phyloP scores from a whole-genome alignment of 37 sponge, comb jelly and placozoan genomes.

The Geodia barretti region DNA sequence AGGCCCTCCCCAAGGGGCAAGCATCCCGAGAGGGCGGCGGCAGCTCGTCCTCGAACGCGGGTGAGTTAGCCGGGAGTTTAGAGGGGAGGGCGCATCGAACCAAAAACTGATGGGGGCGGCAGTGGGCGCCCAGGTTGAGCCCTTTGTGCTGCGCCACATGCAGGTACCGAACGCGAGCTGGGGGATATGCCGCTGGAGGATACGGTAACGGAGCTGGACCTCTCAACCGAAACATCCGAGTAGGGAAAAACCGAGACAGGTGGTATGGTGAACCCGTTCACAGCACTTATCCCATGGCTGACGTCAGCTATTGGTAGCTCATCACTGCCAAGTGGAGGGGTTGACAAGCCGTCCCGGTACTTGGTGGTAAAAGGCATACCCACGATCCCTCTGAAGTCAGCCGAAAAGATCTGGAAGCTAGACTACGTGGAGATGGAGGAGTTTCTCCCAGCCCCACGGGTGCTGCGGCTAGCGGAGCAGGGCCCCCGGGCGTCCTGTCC shows the following conservation, averaged over 20 bases:
- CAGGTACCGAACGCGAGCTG: too few relatives aligned
- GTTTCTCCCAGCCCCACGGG: not conserved
- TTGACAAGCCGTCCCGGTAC: not conserved
- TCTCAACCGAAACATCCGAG: too few relatives aligned
- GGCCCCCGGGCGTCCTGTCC: too few relatives aligned
- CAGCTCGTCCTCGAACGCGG: not conserved
- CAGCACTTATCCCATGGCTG: not conserved
- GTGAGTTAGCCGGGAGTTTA: not conserved
- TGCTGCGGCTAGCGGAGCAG: not conserved
- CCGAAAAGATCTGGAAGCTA: not conserved
- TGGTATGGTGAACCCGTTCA: too few relatives aligned
- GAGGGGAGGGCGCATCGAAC: not conserved
- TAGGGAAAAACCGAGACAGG: too few relatives aligned
- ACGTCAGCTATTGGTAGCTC: not conserved
- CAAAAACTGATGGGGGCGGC: not conserved
- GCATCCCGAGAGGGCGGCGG: not conserved
- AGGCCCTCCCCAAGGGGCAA: not conserved
- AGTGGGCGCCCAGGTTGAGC: too few relatives aligned
- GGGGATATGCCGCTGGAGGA: too few relatives aligned
- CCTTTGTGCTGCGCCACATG: too few relatives aligned
- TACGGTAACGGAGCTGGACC: too few relatives aligned
- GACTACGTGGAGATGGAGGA: constrained; percentile 14
- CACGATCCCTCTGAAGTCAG: not conserved
- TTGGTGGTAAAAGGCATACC: not conserved
- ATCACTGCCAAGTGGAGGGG: too few relatives aligned